These are phyloP conservation scores for Parus major DNA, from an alignment of 2,113 vertebrate species.

Conservation along the genomic window DNA sequence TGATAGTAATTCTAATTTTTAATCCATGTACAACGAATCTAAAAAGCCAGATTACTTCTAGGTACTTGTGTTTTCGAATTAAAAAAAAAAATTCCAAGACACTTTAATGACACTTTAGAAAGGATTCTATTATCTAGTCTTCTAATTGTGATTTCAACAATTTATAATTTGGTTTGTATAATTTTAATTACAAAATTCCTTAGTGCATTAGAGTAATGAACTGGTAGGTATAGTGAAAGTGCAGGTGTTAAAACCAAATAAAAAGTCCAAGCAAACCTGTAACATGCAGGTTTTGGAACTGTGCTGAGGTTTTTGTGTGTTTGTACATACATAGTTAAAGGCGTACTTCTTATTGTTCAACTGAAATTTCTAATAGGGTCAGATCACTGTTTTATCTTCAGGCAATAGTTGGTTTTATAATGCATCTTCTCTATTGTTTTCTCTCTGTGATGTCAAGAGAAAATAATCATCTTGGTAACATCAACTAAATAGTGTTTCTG, in stretches of 20 bases:
- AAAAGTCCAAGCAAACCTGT: neutral
- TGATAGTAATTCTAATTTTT: neutral
- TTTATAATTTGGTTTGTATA: neutral
- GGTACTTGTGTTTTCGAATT: neutral
- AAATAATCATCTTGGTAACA: neutral
- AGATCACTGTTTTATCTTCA: neutral
- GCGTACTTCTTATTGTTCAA: neutral
- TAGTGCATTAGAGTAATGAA: neutral
- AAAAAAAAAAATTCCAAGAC: neutral
- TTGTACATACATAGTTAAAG: neutral
- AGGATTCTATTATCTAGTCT: neutral
- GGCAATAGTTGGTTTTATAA: neutral
- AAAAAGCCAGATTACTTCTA: neutral
- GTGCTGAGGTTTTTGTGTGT: neutral
- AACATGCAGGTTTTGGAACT: neutral
- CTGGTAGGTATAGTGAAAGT: neutral
- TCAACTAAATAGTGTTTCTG: neutral
- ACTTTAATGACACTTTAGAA: fast-evolving
- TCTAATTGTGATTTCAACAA: neutral
- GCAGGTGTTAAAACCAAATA: neutral
- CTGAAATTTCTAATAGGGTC: neutral
- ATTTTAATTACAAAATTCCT: neutral
- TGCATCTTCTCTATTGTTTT: neutral
- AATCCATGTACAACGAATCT: neutral
- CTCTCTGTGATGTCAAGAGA: neutral